Conservation (phyloP, 1,140 invertebrate genomes). For the Leptinotarsa texana region DNA sequence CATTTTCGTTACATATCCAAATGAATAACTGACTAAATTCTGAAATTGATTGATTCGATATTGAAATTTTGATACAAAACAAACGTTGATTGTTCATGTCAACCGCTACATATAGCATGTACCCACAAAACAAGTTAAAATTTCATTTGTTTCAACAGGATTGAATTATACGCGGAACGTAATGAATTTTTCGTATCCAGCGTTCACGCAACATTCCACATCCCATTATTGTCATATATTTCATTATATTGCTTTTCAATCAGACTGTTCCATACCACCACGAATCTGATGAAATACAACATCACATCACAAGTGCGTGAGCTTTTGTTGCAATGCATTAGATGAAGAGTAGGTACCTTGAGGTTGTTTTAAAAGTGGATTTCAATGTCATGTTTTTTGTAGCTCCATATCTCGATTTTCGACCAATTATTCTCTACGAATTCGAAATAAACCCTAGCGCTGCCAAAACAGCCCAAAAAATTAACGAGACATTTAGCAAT, state of each 20-base stretch:
- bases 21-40: background rate
- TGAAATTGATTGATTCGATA: background rate
- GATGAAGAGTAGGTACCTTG: too few species aligned
- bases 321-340: too few species aligned
- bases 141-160: background rate
- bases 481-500: too few species aligned
- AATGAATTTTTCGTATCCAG: background rate
- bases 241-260: background rate
- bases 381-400: too few species aligned
- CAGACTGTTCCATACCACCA: background rate
- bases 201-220: background rate
- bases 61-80: background rate
- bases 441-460: too few species aligned
- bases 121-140: background rate
- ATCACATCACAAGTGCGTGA: too few species aligned
- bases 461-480: too few species aligned
- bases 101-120: background rate
- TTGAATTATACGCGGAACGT: background rate
- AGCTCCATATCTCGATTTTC: too few species aligned
- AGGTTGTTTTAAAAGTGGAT: too few species aligned
- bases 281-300: too few species aligned
- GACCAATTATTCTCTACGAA: too few species aligned
- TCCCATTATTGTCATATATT: background rate
- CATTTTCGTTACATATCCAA: background rate
- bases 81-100: background rate